phyloP scores from a whole-genome alignment of 2,113 vertebrate species.

The Phalacrocorax carbo region DNA sequence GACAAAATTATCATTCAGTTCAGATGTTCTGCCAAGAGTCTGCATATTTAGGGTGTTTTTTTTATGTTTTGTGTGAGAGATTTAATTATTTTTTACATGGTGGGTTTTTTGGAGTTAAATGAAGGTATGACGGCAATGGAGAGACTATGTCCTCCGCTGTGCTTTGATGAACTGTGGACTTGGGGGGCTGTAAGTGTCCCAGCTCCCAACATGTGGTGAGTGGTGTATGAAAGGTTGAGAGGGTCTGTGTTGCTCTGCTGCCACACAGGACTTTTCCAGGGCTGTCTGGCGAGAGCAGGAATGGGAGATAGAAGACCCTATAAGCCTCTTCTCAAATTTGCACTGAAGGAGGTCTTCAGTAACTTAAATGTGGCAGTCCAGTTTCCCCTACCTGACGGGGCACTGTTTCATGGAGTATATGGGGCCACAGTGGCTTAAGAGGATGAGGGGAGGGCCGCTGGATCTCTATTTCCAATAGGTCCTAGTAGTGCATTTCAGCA shows the following conservation, averaged over 20 bases:
- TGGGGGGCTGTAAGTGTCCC: neutral
- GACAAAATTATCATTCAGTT: neutral
- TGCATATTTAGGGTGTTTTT: neutral
- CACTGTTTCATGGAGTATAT: neutral
- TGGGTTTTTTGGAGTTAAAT: neutral
- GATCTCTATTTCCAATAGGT: fast-evolving
- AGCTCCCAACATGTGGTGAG: neutral
- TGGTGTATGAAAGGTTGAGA: neutral
- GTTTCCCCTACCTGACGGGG: neutral
- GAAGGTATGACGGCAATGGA: neutral
- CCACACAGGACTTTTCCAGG: neutral
- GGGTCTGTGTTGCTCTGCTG: neutral
- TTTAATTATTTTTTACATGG: neutral
- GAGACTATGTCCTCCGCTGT: fast-evolving
- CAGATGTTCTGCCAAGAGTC: neutral
- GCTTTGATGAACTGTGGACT: neutral
- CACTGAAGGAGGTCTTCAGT: neutral
- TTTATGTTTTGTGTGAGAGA: neutral
- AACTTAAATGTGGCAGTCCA: neutral
- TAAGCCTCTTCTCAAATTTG: neutral
- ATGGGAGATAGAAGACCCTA: neutral
- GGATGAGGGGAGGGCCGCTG: neutral
- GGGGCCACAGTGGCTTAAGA: neutral
- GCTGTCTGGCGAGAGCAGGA: neutral
- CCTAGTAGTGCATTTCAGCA: neutral